Percentiles rank a stretch among this genome's conserved stretches.
Conservation (phyloP, 2,888 invertebrate genomes). For the Phengaris arion region DNA sequence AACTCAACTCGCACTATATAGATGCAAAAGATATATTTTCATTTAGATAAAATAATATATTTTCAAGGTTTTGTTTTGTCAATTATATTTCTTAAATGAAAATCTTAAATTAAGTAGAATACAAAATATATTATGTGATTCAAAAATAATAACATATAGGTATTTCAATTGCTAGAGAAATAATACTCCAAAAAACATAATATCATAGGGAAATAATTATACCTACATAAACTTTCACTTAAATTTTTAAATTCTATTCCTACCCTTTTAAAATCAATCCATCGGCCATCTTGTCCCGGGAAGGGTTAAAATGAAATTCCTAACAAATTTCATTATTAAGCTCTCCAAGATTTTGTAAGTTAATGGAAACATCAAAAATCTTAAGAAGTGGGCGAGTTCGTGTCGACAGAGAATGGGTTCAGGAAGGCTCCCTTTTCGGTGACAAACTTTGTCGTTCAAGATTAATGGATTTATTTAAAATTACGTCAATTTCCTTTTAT, state of each 20-base stretch:
- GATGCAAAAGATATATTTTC: neutral
- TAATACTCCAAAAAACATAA: too few relatives aligned
- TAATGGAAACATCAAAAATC: slow-evolving; percentile 71
- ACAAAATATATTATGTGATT: too few relatives aligned
- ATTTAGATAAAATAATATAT: neutral
- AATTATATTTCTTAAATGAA: neutral
- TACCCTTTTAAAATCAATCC: slow-evolving; percentile 77
- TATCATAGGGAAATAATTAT: too few relatives aligned
- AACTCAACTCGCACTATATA: slow-evolving; percentile 32
- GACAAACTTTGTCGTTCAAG: slow-evolving; percentile 4
- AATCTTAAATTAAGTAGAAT: too few relatives aligned
- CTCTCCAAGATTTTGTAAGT: slow-evolving; percentile 69
- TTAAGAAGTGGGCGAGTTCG: slow-evolving; percentile 64
- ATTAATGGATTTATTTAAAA: slow-evolving; percentile 22
- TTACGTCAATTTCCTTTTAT: slow-evolving; percentile 7
- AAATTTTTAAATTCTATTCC: slow-evolving; percentile 52
- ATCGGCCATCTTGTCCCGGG: slow-evolving; percentile 60
- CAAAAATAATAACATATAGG: too few relatives aligned
- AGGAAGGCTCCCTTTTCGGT: slow-evolving; percentile 9
- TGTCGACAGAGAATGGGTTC: slow-evolving; percentile 52
- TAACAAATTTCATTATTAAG: slow-evolving; percentile 77
- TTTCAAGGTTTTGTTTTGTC: neutral
- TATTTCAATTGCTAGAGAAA: too few relatives aligned
- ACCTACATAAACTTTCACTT: neutral
- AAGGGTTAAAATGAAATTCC: slow-evolving; percentile 67